Percentiles rank a stretch among this genome's conserved stretches.
Evolutionary conservation across 2,888 invertebrate species (phyloP).

Genomic region (Helobdella robusta): DNA sequence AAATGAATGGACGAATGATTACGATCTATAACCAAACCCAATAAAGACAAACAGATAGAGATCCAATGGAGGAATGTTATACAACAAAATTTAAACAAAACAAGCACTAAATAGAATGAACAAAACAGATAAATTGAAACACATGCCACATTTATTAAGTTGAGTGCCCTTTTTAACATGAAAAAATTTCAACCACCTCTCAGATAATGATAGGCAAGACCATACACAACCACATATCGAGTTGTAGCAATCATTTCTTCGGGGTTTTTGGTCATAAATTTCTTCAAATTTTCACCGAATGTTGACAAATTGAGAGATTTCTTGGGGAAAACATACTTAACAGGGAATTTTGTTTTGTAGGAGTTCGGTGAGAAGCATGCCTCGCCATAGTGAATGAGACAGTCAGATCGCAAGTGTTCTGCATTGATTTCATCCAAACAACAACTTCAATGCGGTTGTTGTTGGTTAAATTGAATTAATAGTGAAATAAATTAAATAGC

Average conservation of each 20-base stretch:
- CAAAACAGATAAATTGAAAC: too few relatives aligned
- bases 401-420: conserved; percentile 73
- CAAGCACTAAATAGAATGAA: too few relatives aligned
- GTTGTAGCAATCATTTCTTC: background rate
- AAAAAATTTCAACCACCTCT: conserved; percentile 6
- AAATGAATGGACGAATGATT: too few relatives aligned
- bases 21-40: too few relatives aligned
- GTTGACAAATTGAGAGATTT: background rate
- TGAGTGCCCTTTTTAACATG: too few relatives aligned
- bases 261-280: background rate
- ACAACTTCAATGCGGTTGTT: conserved; percentile 68
- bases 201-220: conserved; percentile 17
- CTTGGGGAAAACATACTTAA: conserved; percentile 10
- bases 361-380: conserved; percentile 68
- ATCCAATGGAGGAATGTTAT: background rate
- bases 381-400: conserved; percentile 80
- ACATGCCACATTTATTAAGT: too few relatives aligned
- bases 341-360: conserved; percentile 42
- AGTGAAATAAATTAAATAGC: background rate
- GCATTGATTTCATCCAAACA: conserved; percentile 83
- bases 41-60: too few relatives aligned
- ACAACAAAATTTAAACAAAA: background rate
- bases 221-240: conserved; percentile 3
- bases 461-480: background rate
- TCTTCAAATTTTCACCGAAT: background rate